Conservation (phyloP, 2,888 invertebrate species). For the Agrochola litura region DNA sequence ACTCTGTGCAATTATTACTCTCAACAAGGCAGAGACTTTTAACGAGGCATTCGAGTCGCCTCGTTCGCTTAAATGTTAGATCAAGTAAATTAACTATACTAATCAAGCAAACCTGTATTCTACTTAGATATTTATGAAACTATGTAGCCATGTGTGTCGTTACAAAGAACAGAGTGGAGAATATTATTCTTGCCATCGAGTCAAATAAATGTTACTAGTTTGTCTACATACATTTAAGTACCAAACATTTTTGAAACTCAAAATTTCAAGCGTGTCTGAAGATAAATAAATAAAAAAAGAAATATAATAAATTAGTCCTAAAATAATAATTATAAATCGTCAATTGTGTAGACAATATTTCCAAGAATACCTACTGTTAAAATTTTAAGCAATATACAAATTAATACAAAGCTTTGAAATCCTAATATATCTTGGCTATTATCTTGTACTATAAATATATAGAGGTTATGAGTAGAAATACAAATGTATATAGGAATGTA, state of each 20-base stretch:
- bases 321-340: conserved; percentile 70
- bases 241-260: background rate
- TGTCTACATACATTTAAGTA: conserved; percentile 7
- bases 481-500: conserved; percentile 64
- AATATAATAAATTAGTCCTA: conserved; percentile 40
- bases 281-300: conserved; percentile 13
- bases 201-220: conserved; percentile 10
- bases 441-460: conserved; percentile 55
- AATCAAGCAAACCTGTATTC: conserved; percentile 43
- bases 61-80: conserved; percentile 37
- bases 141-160: conserved; percentile 42
- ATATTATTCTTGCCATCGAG: conserved; percentile 44
- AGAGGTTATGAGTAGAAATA: conserved; percentile 54
- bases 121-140: conserved; percentile 44
- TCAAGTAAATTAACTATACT: conserved; percentile 34
- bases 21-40: conserved; percentile 16
- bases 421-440: conserved; percentile 54
- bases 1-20: conserved; percentile 19
- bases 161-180: conserved; percentile 40
- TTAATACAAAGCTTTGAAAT: conserved; percentile 59
- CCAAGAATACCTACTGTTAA: conserved; percentile 62
- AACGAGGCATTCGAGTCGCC: conserved; percentile 7
- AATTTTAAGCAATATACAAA: conserved; percentile 64
- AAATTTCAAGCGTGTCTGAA: conserved; percentile 10
- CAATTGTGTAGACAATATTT: conserved; percentile 88